A percentile compares a stretch with the other conserved stretches of the same genome.
These are phyloP conservation scores for Ancistrus triradiatus DNA, from an alignment of 2,113 vertebrate genomes.

Conservation along the genomic window DNA sequence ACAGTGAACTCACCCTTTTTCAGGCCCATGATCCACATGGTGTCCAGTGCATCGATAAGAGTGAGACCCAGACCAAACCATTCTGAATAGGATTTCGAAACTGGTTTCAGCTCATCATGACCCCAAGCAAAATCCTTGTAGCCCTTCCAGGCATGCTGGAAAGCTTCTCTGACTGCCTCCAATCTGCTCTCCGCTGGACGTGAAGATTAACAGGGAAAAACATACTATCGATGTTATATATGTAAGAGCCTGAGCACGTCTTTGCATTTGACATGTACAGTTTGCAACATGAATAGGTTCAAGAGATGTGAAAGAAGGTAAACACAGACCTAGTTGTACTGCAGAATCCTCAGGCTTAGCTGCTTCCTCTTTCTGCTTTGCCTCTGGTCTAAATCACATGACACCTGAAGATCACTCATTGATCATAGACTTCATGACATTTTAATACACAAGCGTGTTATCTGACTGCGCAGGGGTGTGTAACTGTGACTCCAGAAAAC, in stretches of 20 bases:
- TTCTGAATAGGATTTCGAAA: conserved; percentile 85
- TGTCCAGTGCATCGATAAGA: conserved; percentile 89
- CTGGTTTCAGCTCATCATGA: conserved; percentile 89
- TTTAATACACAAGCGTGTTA: too few relatives aligned
- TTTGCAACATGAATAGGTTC: too few relatives aligned
- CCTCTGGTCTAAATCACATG: too few relatives aligned
- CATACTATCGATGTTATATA: too few relatives aligned
- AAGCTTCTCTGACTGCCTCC: conserved; percentile 80
- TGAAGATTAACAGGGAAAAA: conserved; percentile 11
- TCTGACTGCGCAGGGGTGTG: too few relatives aligned
- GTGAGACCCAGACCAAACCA: conserved; percentile 97
- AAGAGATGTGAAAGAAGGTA: too few relatives aligned
- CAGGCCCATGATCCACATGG: conserved; percentile 93
- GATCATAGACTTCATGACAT: too few relatives aligned
- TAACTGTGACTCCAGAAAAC: too few relatives aligned
- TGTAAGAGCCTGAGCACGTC: too few relatives aligned
- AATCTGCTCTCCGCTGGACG: conserved; percentile 61
- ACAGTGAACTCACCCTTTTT: conserved; percentile 87
- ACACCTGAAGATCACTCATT: too few relatives aligned
- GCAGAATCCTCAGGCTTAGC: background rate
- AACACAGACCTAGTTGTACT: background rate
- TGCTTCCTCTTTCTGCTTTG: background rate
- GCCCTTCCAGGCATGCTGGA: conserved; percentile 88
- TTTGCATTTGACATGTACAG: too few relatives aligned
- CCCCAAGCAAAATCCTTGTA: conserved; percentile 91